A percentile compares a stretch with the other conserved stretches of the same genome.
Evolutionary conservation across 2,113 vertebrate species (phyloP).

Genomic region (Pavo muticus): DNA sequence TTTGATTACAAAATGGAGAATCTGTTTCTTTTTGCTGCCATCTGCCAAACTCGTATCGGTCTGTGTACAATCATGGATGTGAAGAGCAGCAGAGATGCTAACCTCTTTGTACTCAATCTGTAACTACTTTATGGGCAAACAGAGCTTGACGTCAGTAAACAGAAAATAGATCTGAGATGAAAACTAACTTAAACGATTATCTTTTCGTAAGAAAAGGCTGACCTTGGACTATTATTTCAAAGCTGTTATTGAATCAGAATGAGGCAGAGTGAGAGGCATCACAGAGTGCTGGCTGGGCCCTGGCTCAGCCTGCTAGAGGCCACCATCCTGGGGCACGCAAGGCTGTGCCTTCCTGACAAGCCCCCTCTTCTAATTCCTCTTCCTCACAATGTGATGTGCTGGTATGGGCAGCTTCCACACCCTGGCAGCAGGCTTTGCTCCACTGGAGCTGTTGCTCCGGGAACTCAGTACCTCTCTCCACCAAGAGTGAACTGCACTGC

Average conservation of each 20-base stretch:
- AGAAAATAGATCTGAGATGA: not conserved
- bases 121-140: conserved; percentile 36
- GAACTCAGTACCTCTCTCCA: not conserved
- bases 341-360: not conserved
- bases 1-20: conserved; percentile 61
- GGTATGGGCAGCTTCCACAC: not conserved
- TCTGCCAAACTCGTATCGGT: conserved; percentile 61
- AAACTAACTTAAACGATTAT: not conserved
- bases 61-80: conserved; percentile 28
- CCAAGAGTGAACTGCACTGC: rapidly evolving
- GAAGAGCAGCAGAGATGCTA: conserved; percentile 27
- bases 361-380: not conserved
- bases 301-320: not conserved
- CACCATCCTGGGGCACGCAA: rapidly evolving
- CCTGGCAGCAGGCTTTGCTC: not conserved
- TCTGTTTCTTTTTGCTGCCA: conserved; percentile 59
- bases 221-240: not conserved
- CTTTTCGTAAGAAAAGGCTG: not conserved
- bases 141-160: not conserved
- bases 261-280: not conserved
- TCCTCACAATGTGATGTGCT: not conserved
- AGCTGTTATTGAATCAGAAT: not conserved
- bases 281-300: not conserved
- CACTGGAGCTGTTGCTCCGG: not conserved
- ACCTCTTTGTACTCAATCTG: conserved; percentile 18